Evolutionary conservation across 1,140 invertebrate genomes (phyloP).

Genomic region (Micrasema minimum): DNA sequence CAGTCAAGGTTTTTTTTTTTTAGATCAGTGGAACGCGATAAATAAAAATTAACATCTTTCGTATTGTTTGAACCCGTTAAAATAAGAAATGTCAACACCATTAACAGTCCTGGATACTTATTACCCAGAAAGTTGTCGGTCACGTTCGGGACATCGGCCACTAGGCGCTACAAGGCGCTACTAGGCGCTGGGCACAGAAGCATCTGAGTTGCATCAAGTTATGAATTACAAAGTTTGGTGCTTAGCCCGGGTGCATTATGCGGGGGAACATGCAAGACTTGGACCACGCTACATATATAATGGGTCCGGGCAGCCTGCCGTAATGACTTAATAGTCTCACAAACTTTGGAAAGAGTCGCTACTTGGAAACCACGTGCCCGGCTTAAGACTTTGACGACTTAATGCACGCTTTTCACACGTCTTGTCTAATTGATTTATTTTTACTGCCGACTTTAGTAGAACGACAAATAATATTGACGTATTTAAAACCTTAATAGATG

Average conservation of each 20-base stretch:
- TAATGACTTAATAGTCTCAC: slow-evolving; percentile 53
- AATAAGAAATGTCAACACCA: slow-evolving; percentile 27
- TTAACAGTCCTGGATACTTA: slow-evolving; percentile 26
- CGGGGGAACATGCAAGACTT: slow-evolving; percentile 40
- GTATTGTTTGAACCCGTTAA: too few species aligned
- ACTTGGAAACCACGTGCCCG: slow-evolving; percentile 29
- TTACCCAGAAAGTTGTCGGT: slow-evolving; percentile 48
- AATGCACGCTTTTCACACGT: too few species aligned
- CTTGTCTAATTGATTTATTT: too few species aligned
- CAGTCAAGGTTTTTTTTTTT: too few species aligned
- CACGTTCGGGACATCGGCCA: too few species aligned
- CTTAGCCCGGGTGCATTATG: slow-evolving; percentile 51
- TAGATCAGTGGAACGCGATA: too few species aligned
- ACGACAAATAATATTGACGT: too few species aligned
- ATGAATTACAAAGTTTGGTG: slow-evolving; percentile 53
- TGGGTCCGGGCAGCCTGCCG: slow-evolving; percentile 44
- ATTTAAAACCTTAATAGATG: too few species aligned
- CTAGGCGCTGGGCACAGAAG: slow-evolving; percentile 43
- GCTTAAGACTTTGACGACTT: not conserved
- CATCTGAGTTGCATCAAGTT: slow-evolving; percentile 51
- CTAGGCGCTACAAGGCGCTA: too few species aligned
- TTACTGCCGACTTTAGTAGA: too few species aligned
- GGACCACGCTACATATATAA: slow-evolving; percentile 45
- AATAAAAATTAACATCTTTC: too few species aligned
- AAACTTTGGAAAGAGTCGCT: slow-evolving; percentile 47